Conservation (phyloP, 2,888 invertebrate genomes). For the Noctua pronuba region DNA sequence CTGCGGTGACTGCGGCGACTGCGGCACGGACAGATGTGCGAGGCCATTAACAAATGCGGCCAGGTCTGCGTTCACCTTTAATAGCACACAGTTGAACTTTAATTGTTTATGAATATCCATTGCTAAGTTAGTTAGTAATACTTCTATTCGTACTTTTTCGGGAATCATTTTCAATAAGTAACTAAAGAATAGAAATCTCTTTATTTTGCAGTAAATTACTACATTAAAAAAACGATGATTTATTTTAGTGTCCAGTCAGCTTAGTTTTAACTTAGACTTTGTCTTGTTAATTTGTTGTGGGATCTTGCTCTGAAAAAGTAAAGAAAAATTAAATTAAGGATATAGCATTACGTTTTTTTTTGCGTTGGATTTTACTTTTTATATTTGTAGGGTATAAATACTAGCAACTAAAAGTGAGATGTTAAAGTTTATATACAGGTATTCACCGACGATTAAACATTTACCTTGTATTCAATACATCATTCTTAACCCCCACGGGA, state of each 20-base stretch:
- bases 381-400: neutral
- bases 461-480: too few relatives aligned
- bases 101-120: neutral
- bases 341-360: too few relatives aligned
- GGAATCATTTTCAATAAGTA: neutral
- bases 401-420: neutral
- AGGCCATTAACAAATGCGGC: too few relatives aligned
- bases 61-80: too few relatives aligned
- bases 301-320: conserved; percentile 19
- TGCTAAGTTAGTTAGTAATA: neutral
- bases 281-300: neutral
- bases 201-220: conserved; percentile 7
- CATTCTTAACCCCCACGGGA: too few relatives aligned
- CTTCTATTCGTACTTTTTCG: neutral
- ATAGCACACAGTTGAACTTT: neutral
- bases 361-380: neutral
- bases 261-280: neutral
- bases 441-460: too few relatives aligned
- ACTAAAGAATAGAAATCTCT: neutral
- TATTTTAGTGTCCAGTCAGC: conserved; percentile 13
- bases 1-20: too few relatives aligned
- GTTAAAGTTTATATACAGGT: neutral
- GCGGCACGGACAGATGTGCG: too few relatives aligned
- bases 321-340: too few relatives aligned
- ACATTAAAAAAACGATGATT: neutral